phyloP scores from a whole-genome alignment of 2,113 vertebrate species.

The Ictalurus punctatus region DNA sequence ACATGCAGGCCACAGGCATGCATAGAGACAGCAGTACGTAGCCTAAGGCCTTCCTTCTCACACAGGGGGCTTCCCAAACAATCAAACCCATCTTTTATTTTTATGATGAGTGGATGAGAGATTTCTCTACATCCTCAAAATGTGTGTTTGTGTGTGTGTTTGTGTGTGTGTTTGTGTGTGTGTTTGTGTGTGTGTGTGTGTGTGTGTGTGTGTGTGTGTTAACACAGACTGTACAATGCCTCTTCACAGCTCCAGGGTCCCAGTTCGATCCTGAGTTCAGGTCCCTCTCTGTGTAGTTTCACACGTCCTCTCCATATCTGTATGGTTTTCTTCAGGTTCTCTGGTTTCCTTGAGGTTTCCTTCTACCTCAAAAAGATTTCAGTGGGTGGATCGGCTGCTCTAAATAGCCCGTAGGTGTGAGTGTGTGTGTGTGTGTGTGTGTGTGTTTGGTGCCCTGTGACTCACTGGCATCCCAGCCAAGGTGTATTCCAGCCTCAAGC shows the following conservation, averaged over 20 bases:
- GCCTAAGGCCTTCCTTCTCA: slow-evolving; percentile 15
- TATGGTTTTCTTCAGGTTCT: neutral
- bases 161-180: neutral
- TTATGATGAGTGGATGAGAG: neutral
- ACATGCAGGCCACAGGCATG: slow-evolving; percentile 28
- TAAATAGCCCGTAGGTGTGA: neutral
- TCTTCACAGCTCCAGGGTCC: neutral
- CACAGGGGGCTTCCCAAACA: neutral
- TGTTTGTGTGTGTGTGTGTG: neutral
- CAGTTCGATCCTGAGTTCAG: neutral
- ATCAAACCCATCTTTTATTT: neutral
- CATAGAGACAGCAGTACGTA: neutral
- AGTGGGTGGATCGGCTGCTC: neutral
- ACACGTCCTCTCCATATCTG: neutral
- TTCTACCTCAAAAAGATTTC: neutral
- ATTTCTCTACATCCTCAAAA: neutral
- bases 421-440: neutral
- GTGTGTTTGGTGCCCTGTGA: neutral
- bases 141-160: neutral
- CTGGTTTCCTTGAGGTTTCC: neutral
- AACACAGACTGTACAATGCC: neutral
- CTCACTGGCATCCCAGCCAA: neutral
- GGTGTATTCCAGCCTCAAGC: neutral
- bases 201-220: neutral
- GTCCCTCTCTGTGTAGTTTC: neutral